These are phyloP conservation scores for Scelioninae gen. 1 DNA, from an alignment of 2,888 invertebrate species.

Conservation along the genomic window DNA sequence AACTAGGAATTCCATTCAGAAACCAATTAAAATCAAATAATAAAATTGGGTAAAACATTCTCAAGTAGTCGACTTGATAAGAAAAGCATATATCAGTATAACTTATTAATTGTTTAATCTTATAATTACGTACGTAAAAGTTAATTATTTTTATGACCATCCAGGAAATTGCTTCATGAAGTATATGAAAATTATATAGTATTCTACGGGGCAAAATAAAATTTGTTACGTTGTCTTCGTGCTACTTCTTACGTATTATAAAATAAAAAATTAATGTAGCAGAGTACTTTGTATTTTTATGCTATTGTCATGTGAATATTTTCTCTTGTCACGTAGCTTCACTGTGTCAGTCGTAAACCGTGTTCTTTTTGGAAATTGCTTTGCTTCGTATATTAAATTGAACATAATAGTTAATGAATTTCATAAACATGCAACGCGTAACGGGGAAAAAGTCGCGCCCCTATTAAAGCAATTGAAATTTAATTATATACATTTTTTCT, in stretches of 20 bases:
- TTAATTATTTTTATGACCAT: constrained; percentile 38
- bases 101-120: not conserved
- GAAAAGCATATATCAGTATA: too few species aligned
- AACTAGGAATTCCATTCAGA: too few species aligned
- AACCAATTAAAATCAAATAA: too few species aligned
- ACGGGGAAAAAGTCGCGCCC: constrained; percentile 10
- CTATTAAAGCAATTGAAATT: constrained; percentile 31
- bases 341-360: constrained; percentile 39
- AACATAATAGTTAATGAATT: constrained; percentile 47
- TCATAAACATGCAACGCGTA: constrained; percentile 30
- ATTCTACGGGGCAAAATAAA: constrained; percentile 41
- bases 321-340: constrained; percentile 52
- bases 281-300: constrained; percentile 51
- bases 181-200: constrained; percentile 46
- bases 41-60: too few species aligned
- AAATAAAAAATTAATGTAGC: constrained; percentile 52
- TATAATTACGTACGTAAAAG: constrained; percentile 30
- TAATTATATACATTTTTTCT: constrained; percentile 28
- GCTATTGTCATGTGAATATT: constrained; percentile 58
- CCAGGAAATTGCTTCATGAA: constrained; percentile 25
- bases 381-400: constrained; percentile 25
- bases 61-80: too few species aligned
- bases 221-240: constrained; percentile 41
- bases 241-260: constrained; percentile 51
- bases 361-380: constrained; percentile 45